These are phyloP conservation scores for Megaceryle alcyon DNA, from an alignment of 2,797 vertebrate species.

Conservation along the genomic window DNA sequence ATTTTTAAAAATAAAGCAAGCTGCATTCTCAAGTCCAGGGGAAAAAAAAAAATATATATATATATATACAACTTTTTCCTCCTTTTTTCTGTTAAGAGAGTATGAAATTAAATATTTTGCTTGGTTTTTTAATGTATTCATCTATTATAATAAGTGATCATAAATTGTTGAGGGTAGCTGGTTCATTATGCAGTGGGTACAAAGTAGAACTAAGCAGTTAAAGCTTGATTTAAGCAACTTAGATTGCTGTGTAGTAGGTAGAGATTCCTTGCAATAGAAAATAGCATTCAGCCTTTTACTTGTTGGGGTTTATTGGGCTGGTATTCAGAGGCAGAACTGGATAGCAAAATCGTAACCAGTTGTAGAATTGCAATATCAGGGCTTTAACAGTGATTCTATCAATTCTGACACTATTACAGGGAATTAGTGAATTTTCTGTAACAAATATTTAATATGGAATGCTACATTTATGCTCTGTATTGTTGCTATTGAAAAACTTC, in stretches of 20 bases:
- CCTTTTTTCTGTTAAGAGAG: background rate
- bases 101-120: background rate
- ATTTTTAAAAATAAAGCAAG: background rate
- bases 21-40: background rate
- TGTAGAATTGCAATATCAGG: background rate
- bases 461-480: background rate
- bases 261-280: background rate
- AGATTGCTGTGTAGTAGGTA: background rate
- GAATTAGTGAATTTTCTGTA: constrained; percentile 19
- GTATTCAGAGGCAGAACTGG: background rate
- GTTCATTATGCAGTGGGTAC: background rate
- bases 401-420: background rate
- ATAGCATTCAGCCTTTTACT: background rate
- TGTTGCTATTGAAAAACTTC: background rate
- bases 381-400: constrained; percentile 32
- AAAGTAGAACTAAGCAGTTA: background rate
- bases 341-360: background rate
- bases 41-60: background rate
- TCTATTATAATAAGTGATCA: background rate
- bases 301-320: background rate
- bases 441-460: background rate
- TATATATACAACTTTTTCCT: background rate
- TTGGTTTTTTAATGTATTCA: background rate
- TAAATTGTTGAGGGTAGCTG: background rate
- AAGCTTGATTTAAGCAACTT: background rate